A percentile compares a stretch with the other conserved stretches of the same genome.
These are phyloP conservation scores for Metopia argyrocephala DNA, from an alignment of 2,888 invertebrate species.

Conservation along the genomic window DNA sequence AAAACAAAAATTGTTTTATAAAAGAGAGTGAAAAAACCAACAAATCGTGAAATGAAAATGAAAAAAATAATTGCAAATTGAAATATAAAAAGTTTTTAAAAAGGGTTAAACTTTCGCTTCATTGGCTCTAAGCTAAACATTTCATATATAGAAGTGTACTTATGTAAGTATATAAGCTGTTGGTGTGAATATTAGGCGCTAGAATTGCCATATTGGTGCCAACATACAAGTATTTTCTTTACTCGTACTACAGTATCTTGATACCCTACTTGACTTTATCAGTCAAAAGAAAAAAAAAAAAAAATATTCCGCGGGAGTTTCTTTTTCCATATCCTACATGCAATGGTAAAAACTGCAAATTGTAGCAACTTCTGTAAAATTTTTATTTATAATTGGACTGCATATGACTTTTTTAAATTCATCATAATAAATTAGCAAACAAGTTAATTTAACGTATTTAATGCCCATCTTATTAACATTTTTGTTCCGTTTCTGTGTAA, in stretches of 20 bases:
- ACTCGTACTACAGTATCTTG: neutral
- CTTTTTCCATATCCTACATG: too few relatives aligned
- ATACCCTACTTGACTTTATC: conserved; percentile 5
- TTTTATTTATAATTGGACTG: too few relatives aligned
- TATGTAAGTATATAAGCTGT: conserved; percentile 45
- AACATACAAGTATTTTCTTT: conserved; percentile 12
- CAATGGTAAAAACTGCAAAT: too few relatives aligned
- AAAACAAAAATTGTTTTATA: neutral
- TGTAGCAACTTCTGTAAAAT: too few relatives aligned
- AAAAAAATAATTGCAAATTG: conserved; percentile 64
- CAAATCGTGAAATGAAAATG: conserved; percentile 45
- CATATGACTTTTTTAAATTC: too few relatives aligned
- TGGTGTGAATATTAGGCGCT: conserved; percentile 52
- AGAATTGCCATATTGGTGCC: conserved; percentile 59
- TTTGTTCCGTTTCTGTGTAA: too few relatives aligned
- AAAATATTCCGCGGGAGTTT: too few relatives aligned
- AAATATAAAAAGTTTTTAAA: conserved; percentile 71
- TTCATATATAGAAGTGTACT: conserved; percentile 25
- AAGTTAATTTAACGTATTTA: too few relatives aligned
- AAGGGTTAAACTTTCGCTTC: conserved; percentile 74
- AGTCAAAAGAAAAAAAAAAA: too few relatives aligned
- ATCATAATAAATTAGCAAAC: too few relatives aligned
- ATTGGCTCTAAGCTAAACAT: conserved; percentile 62
- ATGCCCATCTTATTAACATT: too few relatives aligned
- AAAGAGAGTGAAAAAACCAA: neutral